phyloP scores from a whole-genome alignment of 2,888 invertebrate species.

The Lepidochitona cinerea region DNA sequence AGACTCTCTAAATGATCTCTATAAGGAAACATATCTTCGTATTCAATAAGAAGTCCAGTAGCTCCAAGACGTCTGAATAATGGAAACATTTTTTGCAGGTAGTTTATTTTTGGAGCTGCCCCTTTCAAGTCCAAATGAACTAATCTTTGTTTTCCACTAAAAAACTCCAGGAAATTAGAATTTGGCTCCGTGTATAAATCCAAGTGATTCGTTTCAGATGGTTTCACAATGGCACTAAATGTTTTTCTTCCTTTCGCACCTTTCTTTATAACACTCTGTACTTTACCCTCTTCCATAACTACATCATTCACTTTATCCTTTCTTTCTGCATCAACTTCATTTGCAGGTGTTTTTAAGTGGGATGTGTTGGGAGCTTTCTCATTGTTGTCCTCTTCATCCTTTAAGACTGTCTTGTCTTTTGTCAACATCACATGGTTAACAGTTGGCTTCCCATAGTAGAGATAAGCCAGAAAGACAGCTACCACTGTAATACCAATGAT shows the following conservation, averaged over 20 bases:
- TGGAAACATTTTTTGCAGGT: slow-evolving; percentile 68
- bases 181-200: slow-evolving; percentile 13
- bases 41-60: slow-evolving; percentile 84
- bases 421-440: too few species aligned
- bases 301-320: background rate
- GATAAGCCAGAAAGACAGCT: background rate
- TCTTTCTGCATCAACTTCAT: background rate
- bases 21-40: slow-evolving; percentile 91
- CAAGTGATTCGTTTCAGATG: background rate
- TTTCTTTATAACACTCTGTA: background rate
- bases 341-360: background rate
- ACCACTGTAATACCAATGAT: background rate
- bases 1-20: slow-evolving; percentile 75
- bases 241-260: background rate
- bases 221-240: background rate
- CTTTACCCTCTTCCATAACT: background rate
- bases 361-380: background rate
- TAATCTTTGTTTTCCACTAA: slow-evolving; percentile 70
- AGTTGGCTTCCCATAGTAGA: background rate
- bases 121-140: slow-evolving; percentile 90
- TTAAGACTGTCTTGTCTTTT: background rate
- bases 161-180: slow-evolving; percentile 12
- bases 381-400: background rate
- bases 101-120: slow-evolving; percentile 79
- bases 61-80: slow-evolving; percentile 73